Conservation (phyloP, 1,140 invertebrate genomes). For the Ceratosolen fusciceps region DNA sequence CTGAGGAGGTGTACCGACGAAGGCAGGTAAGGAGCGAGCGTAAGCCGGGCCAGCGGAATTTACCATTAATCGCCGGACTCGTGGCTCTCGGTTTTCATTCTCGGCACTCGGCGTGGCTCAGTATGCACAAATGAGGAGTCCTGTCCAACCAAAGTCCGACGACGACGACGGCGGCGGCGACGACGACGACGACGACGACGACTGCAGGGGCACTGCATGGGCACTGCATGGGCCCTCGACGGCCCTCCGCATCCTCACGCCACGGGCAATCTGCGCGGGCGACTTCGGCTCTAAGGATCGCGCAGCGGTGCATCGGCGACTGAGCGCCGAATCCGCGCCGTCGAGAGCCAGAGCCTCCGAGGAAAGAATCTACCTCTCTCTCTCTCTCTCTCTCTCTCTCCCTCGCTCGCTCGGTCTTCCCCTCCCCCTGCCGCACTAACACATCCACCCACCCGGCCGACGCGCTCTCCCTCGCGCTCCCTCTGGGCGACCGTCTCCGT, state of each 20-base stretch:
- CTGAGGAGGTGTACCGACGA: too few relatives aligned
- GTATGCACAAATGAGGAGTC: neutral
- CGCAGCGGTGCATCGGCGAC: slow-evolving; percentile 38
- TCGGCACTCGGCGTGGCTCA: neutral
- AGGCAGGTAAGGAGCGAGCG: neutral
- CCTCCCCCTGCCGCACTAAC: neutral
- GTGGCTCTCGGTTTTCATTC: too few relatives aligned
- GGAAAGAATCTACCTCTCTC: neutral
- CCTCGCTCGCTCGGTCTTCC: neutral
- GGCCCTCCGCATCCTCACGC: neutral
- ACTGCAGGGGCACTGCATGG: neutral
- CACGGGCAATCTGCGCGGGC: neutral
- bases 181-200: neutral
- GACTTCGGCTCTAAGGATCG: neutral
- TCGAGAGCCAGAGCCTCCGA: neutral
- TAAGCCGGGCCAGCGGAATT: neutral
- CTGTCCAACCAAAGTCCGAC: neutral
- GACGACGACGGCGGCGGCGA: too few relatives aligned
- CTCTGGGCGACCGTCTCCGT: neutral
- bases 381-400: neutral
- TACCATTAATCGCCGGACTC: neutral
- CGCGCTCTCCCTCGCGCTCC: slow-evolving; percentile 10
- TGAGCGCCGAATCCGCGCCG: slow-evolving; percentile 32
- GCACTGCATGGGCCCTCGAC: neutral
- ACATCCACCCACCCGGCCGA: neutral